A percentile compares a stretch with the other conserved stretches of the same genome.
Conservation (phyloP, 1,140 invertebrate species). For the Grapholita molesta region DNA sequence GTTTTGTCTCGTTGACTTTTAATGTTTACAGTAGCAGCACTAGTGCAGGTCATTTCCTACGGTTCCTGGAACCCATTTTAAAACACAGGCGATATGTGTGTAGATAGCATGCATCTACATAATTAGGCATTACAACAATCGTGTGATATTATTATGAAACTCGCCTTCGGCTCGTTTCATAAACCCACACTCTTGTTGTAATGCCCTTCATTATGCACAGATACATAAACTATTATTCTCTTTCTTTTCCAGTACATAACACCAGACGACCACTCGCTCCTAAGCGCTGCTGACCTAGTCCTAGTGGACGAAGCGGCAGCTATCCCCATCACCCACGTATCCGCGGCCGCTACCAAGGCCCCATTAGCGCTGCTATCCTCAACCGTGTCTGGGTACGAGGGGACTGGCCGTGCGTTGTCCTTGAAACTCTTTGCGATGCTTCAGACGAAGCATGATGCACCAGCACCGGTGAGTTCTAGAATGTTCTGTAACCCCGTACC, state of each 20-base stretch:
- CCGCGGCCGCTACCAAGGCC: slow-evolving; percentile 93
- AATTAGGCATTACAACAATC: too few species aligned
- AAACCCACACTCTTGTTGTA: too few species aligned
- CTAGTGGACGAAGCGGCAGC: slow-evolving; percentile 99
- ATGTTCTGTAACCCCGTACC: neutral
- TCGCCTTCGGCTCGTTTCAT: too few species aligned
- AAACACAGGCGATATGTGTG: too few species aligned
- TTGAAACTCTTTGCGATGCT: slow-evolving; percentile 97
- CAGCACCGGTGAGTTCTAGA: slow-evolving; percentile 62
- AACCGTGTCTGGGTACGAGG: slow-evolving; percentile 99
- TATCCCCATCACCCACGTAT: slow-evolving; percentile 96
- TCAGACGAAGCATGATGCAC: slow-evolving; percentile 78
- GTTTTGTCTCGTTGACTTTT: too few species aligned
- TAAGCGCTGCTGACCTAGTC: slow-evolving; percentile 96
- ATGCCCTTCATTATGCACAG: too few species aligned
- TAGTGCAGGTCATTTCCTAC: too few species aligned
- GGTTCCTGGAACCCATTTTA: too few species aligned
- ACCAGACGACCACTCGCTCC: slow-evolving; percentile 92
- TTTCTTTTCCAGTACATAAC: slow-evolving; percentile 89
- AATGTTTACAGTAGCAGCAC: too few species aligned
- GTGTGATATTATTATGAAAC: too few species aligned
- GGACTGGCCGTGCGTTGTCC: slow-evolving; percentile 97
- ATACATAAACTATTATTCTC: too few species aligned
- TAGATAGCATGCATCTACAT: too few species aligned
- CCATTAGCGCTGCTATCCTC: slow-evolving; percentile 98